Conservation (phyloP, 2,797 vertebrate genomes). For the Pantherophis alleghaniensis region DNA sequence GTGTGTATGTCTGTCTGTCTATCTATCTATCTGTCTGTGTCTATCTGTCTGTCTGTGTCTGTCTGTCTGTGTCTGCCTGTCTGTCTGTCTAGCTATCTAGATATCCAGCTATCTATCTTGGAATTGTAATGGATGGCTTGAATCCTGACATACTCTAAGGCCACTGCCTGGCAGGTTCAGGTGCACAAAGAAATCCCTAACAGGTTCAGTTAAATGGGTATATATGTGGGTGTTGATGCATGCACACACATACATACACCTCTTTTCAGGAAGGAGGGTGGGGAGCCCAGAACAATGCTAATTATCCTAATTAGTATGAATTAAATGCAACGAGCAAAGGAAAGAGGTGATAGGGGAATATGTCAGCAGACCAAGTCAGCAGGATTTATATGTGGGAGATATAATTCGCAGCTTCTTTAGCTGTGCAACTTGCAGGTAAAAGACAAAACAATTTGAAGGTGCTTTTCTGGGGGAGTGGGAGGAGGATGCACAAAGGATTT, state of each 20-base stretch:
- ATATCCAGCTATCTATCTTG: too few relatives aligned
- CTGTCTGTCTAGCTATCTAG: not conserved
- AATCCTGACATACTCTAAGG: not conserved
- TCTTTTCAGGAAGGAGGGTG: not conserved
- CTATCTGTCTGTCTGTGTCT: too few relatives aligned
- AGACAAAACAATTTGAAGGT: not conserved
- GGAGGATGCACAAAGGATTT: not conserved
- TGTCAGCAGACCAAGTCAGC: not conserved
- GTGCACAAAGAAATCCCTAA: not conserved
- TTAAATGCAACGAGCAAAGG: slow-evolving; percentile 14
- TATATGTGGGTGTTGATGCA: not conserved
- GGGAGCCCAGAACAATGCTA: not conserved
- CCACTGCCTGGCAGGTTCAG: not conserved
- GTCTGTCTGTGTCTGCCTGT: too few relatives aligned
- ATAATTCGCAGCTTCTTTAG: not conserved
- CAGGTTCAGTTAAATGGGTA: not conserved
- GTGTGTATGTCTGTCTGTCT: rapidly evolving
- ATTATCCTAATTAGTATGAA: slow-evolving; percentile 38
- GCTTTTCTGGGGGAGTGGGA: not conserved
- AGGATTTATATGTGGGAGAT: slow-evolving; percentile 17
- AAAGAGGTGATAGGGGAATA: not conserved
- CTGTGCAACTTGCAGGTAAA: not conserved
- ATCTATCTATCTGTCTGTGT: too few relatives aligned
- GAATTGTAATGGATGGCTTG: not conserved
- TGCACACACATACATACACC: not conserved